phyloP scores from a whole-genome alignment of 2,113 vertebrate genomes.

The Callipepla californica region DNA sequence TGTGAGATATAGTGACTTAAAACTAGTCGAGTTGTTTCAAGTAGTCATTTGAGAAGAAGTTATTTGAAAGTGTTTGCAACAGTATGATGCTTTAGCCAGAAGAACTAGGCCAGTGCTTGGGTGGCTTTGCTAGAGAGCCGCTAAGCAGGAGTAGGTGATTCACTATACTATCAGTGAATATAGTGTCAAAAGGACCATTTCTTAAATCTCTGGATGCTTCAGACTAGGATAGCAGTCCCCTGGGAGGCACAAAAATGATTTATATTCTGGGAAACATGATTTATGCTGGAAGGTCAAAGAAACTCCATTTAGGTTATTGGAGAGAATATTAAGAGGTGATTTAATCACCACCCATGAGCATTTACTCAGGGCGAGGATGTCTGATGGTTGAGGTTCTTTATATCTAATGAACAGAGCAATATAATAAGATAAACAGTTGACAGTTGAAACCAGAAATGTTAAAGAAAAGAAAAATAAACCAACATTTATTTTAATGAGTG shows the following conservation, averaged over 20 bases:
- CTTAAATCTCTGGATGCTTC: not conserved
- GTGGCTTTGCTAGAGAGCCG: not conserved
- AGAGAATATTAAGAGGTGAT: not conserved
- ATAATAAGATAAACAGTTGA: constrained; percentile 2
- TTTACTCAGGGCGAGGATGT: constrained; percentile 7
- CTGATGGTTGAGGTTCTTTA: not conserved
- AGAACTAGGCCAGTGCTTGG: not conserved
- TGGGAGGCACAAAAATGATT: not conserved
- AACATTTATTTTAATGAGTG: not conserved
- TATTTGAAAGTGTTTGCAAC: not conserved
- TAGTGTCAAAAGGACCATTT: not conserved
- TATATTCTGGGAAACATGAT: not conserved
- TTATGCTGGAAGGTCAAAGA: not conserved
- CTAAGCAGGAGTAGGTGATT: not conserved
- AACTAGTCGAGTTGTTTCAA: not conserved
- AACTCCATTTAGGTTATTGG: not conserved
- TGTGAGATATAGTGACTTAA: not conserved
- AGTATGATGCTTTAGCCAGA: not conserved
- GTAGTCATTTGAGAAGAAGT: not conserved
- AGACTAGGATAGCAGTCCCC: not conserved
- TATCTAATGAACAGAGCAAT: not conserved
- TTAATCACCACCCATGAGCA: constrained; percentile 3
- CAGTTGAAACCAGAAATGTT: constrained; percentile 5
- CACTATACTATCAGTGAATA: not conserved
- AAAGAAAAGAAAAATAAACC: not conserved